Evolutionary conservation across 2,888 invertebrate genomes (phyloP).

Genomic region (Troilus luridus): DNA sequence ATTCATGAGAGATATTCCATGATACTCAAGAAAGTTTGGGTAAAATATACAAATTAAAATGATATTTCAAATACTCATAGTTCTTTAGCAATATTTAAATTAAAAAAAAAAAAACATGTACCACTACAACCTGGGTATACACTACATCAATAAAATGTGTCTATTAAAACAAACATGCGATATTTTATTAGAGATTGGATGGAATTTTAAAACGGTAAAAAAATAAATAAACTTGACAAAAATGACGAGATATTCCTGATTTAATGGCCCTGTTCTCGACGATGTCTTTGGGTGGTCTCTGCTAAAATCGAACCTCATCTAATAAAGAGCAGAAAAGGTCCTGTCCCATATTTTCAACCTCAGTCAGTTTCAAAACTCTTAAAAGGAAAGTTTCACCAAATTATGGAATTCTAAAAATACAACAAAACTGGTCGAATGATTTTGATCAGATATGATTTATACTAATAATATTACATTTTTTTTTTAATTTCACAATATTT

Average conservation of each 20-base stretch:
- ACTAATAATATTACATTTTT: background rate
- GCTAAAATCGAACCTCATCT: constrained; percentile 22
- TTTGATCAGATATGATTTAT: background rate
- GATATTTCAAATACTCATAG: too few species aligned
- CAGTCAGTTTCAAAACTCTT: background rate
- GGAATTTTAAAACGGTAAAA: background rate
- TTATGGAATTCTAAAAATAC: background rate
- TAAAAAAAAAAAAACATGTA: background rate
- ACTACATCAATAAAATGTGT: background rate
- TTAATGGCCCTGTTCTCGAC: background rate
- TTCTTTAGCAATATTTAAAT: background rate
- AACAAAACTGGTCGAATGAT: background rate
- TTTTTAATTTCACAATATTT: background rate
- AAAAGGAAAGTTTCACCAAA: background rate
- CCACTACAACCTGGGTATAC: too few species aligned
- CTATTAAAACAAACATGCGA: background rate
- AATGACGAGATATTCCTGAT: background rate
- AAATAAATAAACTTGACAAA: background rate
- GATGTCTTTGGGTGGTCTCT: constrained; percentile 3
- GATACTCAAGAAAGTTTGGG: too few species aligned
- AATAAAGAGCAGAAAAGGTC: background rate
- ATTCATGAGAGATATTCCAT: too few species aligned
- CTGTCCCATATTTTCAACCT: background rate
- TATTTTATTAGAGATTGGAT: background rate
- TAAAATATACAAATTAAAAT: too few species aligned